Evolutionary conservation across 2,797 vertebrate genomes (phyloP), one percentile per base, ranked within the genome.

Genomic region (Myotis pilosus): DNA sequence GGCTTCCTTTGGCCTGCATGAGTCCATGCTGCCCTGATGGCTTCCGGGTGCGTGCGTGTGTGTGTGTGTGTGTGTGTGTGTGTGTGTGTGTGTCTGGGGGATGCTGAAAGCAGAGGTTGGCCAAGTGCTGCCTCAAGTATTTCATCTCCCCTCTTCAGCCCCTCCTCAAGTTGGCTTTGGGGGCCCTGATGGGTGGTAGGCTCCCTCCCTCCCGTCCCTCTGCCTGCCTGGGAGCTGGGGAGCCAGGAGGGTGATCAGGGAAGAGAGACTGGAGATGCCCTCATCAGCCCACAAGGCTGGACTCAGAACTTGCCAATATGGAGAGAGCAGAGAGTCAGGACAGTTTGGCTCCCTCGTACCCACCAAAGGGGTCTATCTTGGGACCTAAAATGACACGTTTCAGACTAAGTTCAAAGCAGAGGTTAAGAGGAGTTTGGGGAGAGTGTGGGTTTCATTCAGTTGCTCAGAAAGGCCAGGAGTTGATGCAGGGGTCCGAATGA

Each of bases 171-270:
- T 30, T 62, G 71, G 30, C 68, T 87, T 80, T 60, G 69, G 88
- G 69, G 19, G 36, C 66, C 44, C n/a, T 57, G 23, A 20, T 10
- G 57, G 47, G 71, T 41, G 51, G 17, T 44, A 53, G 28, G 30
- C 13, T 51, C 44, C 44, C 87, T 57, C 13, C 1, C 5, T 38
- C 16, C 36, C n/a, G 51, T 55, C 6, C 10, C 41, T 74, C 47
- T 64, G 53, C 44, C 51, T 3, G 0, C 62, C 62, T 28, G 25
- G 47, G 36, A 22, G 8, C 41, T 15, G 25, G 66, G 28, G 62
- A 72, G 13, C 75, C 22, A 3, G 0, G 8, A 5, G 19, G 9
- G 9, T 30, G 60, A 41, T 2, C 1, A 4, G 6, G 44, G 47
- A 64, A 13, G 7, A 38, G 47, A 60, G 55, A 41, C 23, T 25